These are phyloP conservation scores for Spondyliosoma cantharus DNA, from an alignment of 2,797 vertebrate genomes.

Conservation along the genomic window DNA sequence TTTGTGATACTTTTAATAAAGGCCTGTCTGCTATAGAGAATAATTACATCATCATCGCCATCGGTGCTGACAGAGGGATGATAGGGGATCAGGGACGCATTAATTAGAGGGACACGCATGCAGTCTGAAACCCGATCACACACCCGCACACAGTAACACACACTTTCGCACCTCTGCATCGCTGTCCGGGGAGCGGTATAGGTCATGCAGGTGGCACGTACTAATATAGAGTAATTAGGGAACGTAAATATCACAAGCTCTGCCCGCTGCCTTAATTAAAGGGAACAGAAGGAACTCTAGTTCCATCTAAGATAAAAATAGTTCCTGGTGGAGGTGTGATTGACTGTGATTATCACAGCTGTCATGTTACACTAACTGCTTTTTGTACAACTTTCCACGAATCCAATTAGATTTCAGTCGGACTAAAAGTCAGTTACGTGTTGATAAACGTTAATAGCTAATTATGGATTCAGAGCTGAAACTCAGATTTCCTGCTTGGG, in stretches of 20 bases:
- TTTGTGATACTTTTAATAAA: constrained; percentile 14
- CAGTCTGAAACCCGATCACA: neutral
- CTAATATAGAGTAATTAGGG: constrained; percentile 78
- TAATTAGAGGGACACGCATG: constrained; percentile 43
- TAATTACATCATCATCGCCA: neutral
- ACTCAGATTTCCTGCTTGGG: neutral
- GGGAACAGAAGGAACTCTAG: constrained; percentile 57
- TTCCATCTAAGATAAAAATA: constrained; percentile 51
- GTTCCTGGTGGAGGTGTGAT: constrained; percentile 39
- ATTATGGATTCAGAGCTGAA: constrained; percentile 1
- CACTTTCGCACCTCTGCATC: neutral
- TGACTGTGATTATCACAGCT: constrained; percentile 46
- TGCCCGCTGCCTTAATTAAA: constrained; percentile 72
- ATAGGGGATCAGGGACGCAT: constrained; percentile 4
- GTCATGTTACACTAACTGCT: neutral
- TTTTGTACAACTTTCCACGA: constrained; percentile 11
- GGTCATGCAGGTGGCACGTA: constrained; percentile 64
- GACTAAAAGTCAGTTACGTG: neutral
- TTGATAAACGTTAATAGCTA: neutral
- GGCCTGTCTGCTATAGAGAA: constrained; percentile 14
- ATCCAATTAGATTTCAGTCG: neutral
- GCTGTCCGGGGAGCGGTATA: constrained; percentile 39
- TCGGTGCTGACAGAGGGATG: constrained; percentile 16
- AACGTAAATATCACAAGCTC: constrained; percentile 78
- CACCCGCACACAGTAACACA: constrained; percentile 3